Evolutionary conservation across 2,888 invertebrate species (phyloP), one percentile per base, ranked within the genome.

Genomic region (Drosophila diplacantha): DNA sequence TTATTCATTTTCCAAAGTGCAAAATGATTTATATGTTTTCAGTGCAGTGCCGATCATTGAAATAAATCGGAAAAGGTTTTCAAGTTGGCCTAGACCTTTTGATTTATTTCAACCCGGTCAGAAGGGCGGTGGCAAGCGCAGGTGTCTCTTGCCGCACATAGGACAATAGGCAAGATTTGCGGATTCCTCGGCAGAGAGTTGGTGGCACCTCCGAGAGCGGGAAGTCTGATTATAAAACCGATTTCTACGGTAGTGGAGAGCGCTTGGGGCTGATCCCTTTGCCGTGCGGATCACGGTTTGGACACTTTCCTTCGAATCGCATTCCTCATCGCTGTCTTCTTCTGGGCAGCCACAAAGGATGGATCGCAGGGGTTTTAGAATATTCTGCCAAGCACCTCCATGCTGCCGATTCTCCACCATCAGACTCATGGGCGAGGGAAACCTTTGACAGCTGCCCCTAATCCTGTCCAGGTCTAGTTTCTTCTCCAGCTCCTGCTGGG

Each of bases 401-500:
- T 2, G 2, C 1, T 38, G 20, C 6, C 66, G 63, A 3, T 46
- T 16, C 5, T 57, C 12, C 6, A 50, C 47, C 47, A 71, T 64
- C 9, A 74, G 9, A 3, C 55, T 50, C 74, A 82, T 82, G 34
- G 74, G 74, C 2, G 78, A 77, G 6, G 82, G 74, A 56, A 62
- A 82, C 2, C 80, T 63, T 8, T 20, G 5, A 5, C 63, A 70
- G 9, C 32, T 41, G 6, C 68, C 50, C 1, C 34, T 55, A 1
- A 82, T 2, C 3, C 24, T 11, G 11, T 73, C 3, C 16, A 82
- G 12, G 0, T 70, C 22, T 14, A 79, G 32, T n/a, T 65, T 38
- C 5, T 38, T 3, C 34, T 87, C 87, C n/a, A 87, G 75, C 8
- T 84, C 83, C 1, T 50, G 29, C 18, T 85, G 86, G 0, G 83